Percentiles rank a stretch among this genome's conserved stretches.
These are phyloP conservation scores for Spilosoma lubricipeda DNA, from an alignment of 2,888 invertebrate genomes.

Conservation along the genomic window DNA sequence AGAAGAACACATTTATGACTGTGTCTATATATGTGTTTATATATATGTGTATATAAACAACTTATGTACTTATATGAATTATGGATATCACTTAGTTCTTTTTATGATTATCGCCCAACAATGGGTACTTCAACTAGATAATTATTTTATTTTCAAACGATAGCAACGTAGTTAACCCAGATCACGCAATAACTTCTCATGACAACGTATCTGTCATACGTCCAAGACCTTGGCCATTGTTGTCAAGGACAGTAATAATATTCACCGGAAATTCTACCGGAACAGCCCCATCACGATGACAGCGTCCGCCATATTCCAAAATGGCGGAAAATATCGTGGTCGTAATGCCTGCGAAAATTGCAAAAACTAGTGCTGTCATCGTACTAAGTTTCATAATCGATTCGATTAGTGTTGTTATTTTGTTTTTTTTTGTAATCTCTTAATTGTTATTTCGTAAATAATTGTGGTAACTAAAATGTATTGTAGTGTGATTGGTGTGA, in stretches of 20 bases:
- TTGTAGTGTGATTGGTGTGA: conserved; percentile 43
- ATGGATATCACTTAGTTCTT: neutral
- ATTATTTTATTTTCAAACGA: conserved; percentile 16
- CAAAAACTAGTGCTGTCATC: conserved; percentile 51
- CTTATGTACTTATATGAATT: neutral
- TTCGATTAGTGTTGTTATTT: conserved; percentile 26
- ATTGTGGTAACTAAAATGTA: conserved; percentile 36
- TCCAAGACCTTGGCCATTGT: conserved; percentile 64
- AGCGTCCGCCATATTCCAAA: conserved; percentile 45
- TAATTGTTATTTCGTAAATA: conserved; percentile 49
- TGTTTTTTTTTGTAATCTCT: conserved; percentile 29
- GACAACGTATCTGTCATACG: conserved; percentile 45
- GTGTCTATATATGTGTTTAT: neutral
- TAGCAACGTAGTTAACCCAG: conserved; percentile 19
- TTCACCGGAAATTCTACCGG: conserved; percentile 57
- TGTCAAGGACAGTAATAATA: conserved; percentile 63
- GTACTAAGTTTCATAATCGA: conserved; percentile 44
- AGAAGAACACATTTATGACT: neutral
- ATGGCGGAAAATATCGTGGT: conserved; percentile 30
- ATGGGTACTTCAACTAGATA: neutral
- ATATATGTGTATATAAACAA: neutral
- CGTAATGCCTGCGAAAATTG: conserved; percentile 53
- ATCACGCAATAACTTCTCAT: conserved; percentile 49
- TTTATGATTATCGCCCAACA: too few species aligned
- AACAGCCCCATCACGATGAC: conserved; percentile 69